Percentiles rank a stretch among this genome's conserved stretches.
These are phyloP conservation scores for Lonchura striata DNA, from an alignment of 2,113 vertebrate species.

Conservation along the genomic window DNA sequence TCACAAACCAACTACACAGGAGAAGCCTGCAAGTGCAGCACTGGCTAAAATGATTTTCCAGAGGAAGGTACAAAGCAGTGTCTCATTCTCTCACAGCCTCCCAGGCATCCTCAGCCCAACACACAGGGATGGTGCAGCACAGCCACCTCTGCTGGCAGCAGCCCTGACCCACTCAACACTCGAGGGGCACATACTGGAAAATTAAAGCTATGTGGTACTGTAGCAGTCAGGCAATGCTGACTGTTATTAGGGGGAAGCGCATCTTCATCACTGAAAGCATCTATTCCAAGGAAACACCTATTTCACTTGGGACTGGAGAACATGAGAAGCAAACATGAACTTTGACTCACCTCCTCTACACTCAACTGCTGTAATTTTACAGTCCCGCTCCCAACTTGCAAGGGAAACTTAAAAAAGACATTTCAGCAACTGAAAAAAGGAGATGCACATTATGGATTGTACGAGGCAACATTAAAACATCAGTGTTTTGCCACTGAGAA, in stretches of 20 bases:
- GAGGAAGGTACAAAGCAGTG: slow-evolving; percentile 39
- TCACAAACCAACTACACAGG: slow-evolving; percentile 60
- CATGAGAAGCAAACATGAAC: not conserved
- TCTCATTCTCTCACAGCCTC: not conserved
- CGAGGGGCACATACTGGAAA: slow-evolving; percentile 2
- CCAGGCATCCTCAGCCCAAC: not conserved
- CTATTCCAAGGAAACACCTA: not conserved
- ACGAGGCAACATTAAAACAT: not conserved
- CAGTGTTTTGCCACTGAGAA: not conserved
- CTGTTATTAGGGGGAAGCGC: not conserved
- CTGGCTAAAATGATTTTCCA: not conserved
- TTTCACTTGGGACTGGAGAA: not conserved
- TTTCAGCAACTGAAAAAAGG: not conserved
- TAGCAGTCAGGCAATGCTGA: not conserved
- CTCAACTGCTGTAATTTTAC: not conserved
- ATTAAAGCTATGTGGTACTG: slow-evolving; percentile 4
- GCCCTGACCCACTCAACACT: not conserved
- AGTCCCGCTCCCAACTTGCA: not conserved
- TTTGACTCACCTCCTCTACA: not conserved
- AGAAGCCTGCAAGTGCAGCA: slow-evolving; percentile 27
- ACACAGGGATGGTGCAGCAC: not conserved
- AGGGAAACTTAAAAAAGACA: not conserved
- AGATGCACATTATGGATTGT: fast-evolving
- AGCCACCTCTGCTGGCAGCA: not conserved
- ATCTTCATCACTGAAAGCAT: not conserved